Evolutionary conservation across 1,140 invertebrate species (phyloP).

Genomic region (Platyura marginata): DNA sequence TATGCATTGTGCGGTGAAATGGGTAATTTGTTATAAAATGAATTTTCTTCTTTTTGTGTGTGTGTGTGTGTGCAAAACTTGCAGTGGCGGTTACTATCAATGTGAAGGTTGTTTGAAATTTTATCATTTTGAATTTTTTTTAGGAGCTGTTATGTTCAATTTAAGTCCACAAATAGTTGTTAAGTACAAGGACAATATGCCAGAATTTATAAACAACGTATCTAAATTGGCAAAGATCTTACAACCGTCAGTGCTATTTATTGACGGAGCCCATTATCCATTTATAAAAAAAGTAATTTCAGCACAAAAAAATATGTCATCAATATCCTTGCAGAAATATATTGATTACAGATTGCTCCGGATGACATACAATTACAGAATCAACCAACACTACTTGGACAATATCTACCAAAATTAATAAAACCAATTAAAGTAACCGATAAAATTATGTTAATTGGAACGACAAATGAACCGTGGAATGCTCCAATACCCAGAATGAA

Average conservation of each 20-base stretch:
- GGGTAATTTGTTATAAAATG: conserved; percentile 22
- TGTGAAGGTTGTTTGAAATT: not conserved
- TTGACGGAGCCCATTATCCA: conserved; percentile 60
- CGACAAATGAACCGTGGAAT: conserved; percentile 36
- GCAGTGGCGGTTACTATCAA: not conserved
- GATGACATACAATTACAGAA: too few relatives aligned
- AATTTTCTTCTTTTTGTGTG: not conserved
- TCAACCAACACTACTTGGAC: conserved; percentile 36
- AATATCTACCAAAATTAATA: conserved; percentile 36
- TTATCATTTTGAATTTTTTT: too few relatives aligned
- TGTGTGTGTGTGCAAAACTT: too few relatives aligned
- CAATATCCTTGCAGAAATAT: too few relatives aligned
- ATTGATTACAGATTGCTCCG: too few relatives aligned
- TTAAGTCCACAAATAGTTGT: conserved; percentile 55
- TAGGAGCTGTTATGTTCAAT: conserved; percentile 59
- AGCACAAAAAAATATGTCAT: conserved; percentile 8
- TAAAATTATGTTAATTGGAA: conserved; percentile 38
- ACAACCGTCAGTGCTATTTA: conserved; percentile 61
- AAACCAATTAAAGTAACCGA: conserved; percentile 41
- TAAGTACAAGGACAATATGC: conserved; percentile 48
- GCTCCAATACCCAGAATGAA: conserved; percentile 19
- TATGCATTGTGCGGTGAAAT: conserved; percentile 62
- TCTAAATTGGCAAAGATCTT: conserved; percentile 35
- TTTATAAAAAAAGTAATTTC: conserved; percentile 53
- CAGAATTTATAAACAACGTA: conserved; percentile 21